A percentile compares a stretch with the other conserved stretches of the same genome.
phyloP scores from a whole-genome alignment of 2,888 invertebrate genomes.

The Cordilura impudica region DNA sequence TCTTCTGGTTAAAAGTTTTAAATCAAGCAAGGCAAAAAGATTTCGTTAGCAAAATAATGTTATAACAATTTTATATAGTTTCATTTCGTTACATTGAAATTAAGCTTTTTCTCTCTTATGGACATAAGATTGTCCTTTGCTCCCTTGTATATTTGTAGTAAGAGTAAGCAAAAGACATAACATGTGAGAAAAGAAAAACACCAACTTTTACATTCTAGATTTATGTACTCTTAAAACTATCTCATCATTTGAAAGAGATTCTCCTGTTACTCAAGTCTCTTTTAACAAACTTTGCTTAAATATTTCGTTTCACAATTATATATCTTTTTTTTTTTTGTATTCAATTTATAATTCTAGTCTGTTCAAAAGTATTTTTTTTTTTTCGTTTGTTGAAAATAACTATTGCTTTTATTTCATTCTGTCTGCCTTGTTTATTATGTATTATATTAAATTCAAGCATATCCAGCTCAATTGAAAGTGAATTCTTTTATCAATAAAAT shows the following conservation, averaged over 20 bases:
- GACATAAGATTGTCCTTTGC: too few relatives aligned
- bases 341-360: constrained; percentile 27
- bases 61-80: neutral
- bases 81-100: neutral
- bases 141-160: too few relatives aligned
- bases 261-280: too few relatives aligned
- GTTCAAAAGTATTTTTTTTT: neutral
- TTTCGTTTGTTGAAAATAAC: neutral
- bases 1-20: constrained; percentile 18
- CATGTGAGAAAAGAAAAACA: too few relatives aligned
- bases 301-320: neutral
- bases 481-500: constrained; percentile 46
- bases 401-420: neutral
- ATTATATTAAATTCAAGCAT: constrained; percentile 52
- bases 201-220: too few relatives aligned
- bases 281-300: too few relatives aligned
- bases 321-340: constrained; percentile 6
- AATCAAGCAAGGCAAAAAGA: neutral
- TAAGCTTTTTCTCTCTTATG: too few relatives aligned
- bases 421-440: neutral
- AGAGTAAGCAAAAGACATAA: too few relatives aligned
- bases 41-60: neutral
- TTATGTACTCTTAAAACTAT: too few relatives aligned
- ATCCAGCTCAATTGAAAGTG: constrained; percentile 58
- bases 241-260: too few relatives aligned